Evolutionary conservation across 2,888 invertebrate genomes (phyloP).

Genomic region (Watsonalla cultraria): DNA sequence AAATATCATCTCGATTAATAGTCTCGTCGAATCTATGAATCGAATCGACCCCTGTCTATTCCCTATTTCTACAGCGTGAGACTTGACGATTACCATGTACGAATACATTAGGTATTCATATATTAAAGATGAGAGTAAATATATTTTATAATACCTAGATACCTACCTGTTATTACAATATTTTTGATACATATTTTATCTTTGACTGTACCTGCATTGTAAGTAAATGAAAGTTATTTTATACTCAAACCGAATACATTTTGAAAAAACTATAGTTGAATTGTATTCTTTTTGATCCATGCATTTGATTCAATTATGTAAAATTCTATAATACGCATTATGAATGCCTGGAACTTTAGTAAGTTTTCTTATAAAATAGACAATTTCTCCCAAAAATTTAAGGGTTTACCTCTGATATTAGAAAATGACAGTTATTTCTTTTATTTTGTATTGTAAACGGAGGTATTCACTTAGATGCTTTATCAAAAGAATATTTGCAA

Average conservation of each 20-base stretch:
- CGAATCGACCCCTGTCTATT: no score
- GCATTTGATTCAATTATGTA: slow-evolving; percentile 34
- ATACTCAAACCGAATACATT: slow-evolving; percentile 53
- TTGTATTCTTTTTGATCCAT: slow-evolving; percentile 55
- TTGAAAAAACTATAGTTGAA: slow-evolving; percentile 20
- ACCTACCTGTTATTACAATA: no score
- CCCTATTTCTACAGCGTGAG: no score
- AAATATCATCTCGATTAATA: no score
- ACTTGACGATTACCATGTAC: no score
- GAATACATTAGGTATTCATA: no score
- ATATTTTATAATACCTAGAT: no score
- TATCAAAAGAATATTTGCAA: slow-evolving; percentile 56
- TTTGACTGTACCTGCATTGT: no score
- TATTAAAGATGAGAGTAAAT: no score
- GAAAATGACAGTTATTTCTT: slow-evolving; percentile 10
- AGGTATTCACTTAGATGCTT: slow-evolving; percentile 54
- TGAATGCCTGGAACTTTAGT: slow-evolving; percentile 51
- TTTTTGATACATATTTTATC: no score
- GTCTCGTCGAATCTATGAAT: no score
- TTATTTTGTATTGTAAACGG: slow-evolving; percentile 20
- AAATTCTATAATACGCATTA: slow-evolving; percentile 50
- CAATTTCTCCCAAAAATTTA: slow-evolving; percentile 43
- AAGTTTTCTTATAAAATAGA: slow-evolving; percentile 36
- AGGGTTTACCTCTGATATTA: slow-evolving; percentile 42
- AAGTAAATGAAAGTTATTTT: slow-evolving; percentile 5